These are phyloP conservation scores for Petrophora chlorosata DNA, from an alignment of 2,888 invertebrate species.

Conservation along the genomic window DNA sequence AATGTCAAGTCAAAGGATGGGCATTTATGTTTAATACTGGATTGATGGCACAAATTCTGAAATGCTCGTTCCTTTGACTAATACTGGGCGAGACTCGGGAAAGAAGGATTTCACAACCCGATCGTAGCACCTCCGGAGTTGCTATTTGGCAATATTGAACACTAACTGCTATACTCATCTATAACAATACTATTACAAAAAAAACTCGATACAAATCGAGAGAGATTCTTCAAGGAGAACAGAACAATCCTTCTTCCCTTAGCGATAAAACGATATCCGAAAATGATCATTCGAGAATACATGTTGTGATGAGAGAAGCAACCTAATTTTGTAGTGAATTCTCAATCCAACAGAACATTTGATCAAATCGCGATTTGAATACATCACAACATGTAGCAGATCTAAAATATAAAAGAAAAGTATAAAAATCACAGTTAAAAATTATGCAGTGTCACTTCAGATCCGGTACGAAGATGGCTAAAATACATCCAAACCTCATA, in stretches of 20 bases:
- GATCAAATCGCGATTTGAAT: constrained; percentile 40
- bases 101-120: constrained; percentile 83
- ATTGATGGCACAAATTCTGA: constrained; percentile 79
- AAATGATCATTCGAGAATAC: constrained; percentile 63
- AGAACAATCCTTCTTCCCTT: constrained; percentile 74
- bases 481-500: constrained; percentile 65
- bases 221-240: constrained; percentile 33
- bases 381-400: constrained; percentile 80
- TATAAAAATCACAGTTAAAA: constrained; percentile 83
- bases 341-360: constrained; percentile 18
- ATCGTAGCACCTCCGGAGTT: constrained; percentile 70
- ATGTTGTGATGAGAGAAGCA: constrained; percentile 72
- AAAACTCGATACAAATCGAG: not conserved
- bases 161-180: constrained; percentile 37
- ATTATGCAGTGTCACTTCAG: constrained; percentile 82
- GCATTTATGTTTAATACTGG: constrained; percentile 78
- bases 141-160: constrained; percentile 61
- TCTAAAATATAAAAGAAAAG: constrained; percentile 76
- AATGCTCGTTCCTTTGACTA: constrained; percentile 78
- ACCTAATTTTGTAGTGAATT: constrained; percentile 46
- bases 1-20: constrained; percentile 73
- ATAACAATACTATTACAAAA: constrained; percentile 4
- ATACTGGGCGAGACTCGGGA: constrained; percentile 77
- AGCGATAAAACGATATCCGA: constrained; percentile 63
- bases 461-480: constrained; percentile 69